These are phyloP conservation scores for Caracal caracal DNA, from an alignment of 2,113 vertebrate genomes.

Conservation along the genomic window DNA sequence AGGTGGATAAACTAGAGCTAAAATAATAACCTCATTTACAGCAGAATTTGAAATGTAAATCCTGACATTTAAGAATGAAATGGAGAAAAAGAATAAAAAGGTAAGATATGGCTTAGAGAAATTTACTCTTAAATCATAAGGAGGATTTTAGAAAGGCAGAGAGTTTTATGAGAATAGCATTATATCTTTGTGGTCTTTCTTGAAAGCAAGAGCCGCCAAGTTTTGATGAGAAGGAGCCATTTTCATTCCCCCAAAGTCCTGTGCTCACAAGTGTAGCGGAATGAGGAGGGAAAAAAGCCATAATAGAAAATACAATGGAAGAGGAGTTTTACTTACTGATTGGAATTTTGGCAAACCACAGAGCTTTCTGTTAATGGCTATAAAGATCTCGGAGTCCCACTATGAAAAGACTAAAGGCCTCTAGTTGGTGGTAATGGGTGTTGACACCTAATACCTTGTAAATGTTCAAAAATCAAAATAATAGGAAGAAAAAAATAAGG, in stretches of 20 bases:
- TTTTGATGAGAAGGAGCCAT: neutral
- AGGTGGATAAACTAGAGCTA: neutral
- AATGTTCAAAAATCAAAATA: conserved; percentile 49
- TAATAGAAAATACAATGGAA: neutral
- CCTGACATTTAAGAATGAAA: conserved; percentile 40
- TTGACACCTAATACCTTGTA: neutral
- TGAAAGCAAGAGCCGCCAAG: conserved; percentile 3
- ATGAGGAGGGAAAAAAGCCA: neutral
- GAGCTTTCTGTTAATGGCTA: neutral
- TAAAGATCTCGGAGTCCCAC: neutral
- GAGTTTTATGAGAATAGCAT: conserved; percentile 4
- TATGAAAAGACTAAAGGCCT: neutral
- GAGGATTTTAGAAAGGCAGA: conserved; percentile 47
- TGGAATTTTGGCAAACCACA: conserved; percentile 42
- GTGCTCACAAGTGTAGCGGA: neutral
- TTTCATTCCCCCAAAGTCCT: neutral
- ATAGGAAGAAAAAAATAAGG: conserved; percentile 58
- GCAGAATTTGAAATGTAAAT: neutral
- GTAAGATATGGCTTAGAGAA: neutral
- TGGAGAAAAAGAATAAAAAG: conserved; percentile 32
- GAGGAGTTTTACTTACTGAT: neutral
- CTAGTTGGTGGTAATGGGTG: neutral
- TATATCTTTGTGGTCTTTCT: conserved; percentile 45
- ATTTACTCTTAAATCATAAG: neutral
- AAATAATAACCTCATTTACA: neutral